Evolutionary conservation across 2,797 vertebrate genomes (phyloP), one percentile per base, ranked within the genome.

Genomic region (Eurystomus glaucurus): DNA sequence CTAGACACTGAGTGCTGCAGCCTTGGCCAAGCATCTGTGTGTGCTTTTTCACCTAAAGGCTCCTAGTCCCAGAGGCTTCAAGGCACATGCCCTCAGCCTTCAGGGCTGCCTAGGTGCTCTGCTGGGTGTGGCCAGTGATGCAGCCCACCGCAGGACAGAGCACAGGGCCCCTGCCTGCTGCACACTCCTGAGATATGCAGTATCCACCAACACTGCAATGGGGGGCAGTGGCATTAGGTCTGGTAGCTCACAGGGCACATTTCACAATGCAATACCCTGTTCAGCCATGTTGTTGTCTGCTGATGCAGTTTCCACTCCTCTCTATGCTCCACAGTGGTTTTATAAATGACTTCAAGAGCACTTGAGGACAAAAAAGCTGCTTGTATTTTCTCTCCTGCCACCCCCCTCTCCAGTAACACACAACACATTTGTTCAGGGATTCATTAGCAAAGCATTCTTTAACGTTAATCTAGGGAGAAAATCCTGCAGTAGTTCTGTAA

Each of bases 311-410:
- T 71, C 89, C 64, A 45, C 82, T 77, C 81, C 80, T 90, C 12
- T 35, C 43, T 39, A 4, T 51, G 61, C 64, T 77, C 78, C 87
- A 61, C 31, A 8, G 80, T 39, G 82, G 68, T 71, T 97, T 97
- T 89, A 80, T 46, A 97, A 96, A 91, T 76, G 50, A 93, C 77
- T 94, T 96, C 25, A 87, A 96, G 97, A 97, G 96, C 97, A 96
- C 95, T 97, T 97, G 93, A 98, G 98, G 97, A 98, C 97, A 98
- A 97, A 91, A 97, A 83, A 78, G 83, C 76, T 90, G 33, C 74
- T 90, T 88, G 69, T 61, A 74, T 94, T 92, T 92, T 94, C 88
- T 68, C 75, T 96, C 75, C 62, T 82, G 60, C 62, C 46, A 69
- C 80, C 43, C 43, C 92, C 65, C 70, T 54, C 75, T 74, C 93